Evolutionary conservation across 2,797 vertebrate genomes (phyloP), one percentile per base, ranked within the genome.

Genomic region (Cyclopterus lumpus): DNA sequence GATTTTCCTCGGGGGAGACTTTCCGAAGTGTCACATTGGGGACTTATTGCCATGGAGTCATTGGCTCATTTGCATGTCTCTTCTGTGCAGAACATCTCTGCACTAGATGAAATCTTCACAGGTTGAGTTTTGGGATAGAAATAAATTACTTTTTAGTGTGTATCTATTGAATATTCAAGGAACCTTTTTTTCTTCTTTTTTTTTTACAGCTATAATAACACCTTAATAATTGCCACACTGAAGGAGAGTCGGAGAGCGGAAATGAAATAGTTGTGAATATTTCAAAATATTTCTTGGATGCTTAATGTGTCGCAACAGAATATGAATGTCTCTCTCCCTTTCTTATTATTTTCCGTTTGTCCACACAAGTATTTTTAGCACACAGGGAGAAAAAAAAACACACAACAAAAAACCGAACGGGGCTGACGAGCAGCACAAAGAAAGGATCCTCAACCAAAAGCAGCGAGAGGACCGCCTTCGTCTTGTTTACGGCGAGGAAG

Each of bases 311-410:
- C 46, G 15, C 53, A 30, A 12, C 5, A 49, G 34, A 60, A 66
- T 65, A 24, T 66, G 48, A 73, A 60, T 49, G 44, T 72, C 42
- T 64, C 24, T 71, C 24, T 66, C 20, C 30, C 26, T 32, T 63
- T 60, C 24, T 36, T 71, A 73, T 71, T 15, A 51, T 58, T 75
- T 66, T 59, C 5, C 75, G 49, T 75, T 83, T 63, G n/a, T 79
- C 62, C 70, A 66, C 18, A 6, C 6, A n/a, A 59, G 62, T 78
- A 85, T 88, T 88, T 88, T 83, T 79, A 83, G 82, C 73, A 58
- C 53, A 26, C 3, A 2, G n/a, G n/a, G n/a, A n/a, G 14, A 53
- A 53, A 26, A 53, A 7, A 6, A 6, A 24, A 32, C 26, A 28
- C 26, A 8, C 26, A 67, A 60, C 28, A 28, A 28, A 28, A 28